These are phyloP conservation scores for Chloromyia formosa DNA, from an alignment of 2,888 invertebrate genomes.

Conservation along the genomic window DNA sequence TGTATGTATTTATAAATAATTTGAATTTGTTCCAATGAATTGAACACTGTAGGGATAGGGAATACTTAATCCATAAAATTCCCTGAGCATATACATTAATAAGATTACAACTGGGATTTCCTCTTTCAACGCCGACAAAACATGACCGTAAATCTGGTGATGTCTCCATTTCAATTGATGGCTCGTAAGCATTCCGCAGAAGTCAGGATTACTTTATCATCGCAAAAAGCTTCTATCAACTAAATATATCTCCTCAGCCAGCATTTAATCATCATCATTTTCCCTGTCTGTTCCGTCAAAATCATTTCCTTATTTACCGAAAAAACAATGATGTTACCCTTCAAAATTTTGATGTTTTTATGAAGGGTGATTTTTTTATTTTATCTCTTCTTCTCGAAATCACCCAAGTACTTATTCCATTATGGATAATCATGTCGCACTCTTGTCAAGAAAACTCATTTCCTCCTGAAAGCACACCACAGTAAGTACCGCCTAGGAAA, in stretches of 20 bases:
- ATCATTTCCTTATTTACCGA: slow-evolving; percentile 16
- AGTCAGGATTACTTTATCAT: no score
- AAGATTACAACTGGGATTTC: no score
- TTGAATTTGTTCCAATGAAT: no score
- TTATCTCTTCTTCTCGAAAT: neutral
- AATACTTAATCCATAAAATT: no score
- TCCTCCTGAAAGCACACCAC: neutral
- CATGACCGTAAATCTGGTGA: no score
- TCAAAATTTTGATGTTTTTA: neutral
- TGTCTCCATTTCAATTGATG: no score
- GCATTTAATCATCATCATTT: slow-evolving; percentile 8
- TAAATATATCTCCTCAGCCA: neutral
- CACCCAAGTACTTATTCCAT: slow-evolving; percentile 6
- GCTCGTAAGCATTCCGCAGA: no score
- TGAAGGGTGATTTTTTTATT: neutral
- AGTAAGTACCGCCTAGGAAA: neutral
- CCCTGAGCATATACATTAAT: no score
- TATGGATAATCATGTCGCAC: slow-evolving; percentile 24
- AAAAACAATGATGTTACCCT: slow-evolving; percentile 13
- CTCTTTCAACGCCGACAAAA: no score
- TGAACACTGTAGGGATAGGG: no score
- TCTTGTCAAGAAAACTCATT: slow-evolving; percentile 25
- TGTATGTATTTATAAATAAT: no score
- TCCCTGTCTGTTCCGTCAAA: neutral
- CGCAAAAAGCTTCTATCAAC: no score